Evolutionary conservation across 2,888 invertebrate species (phyloP).

Genomic region (Lymantria dispar): DNA sequence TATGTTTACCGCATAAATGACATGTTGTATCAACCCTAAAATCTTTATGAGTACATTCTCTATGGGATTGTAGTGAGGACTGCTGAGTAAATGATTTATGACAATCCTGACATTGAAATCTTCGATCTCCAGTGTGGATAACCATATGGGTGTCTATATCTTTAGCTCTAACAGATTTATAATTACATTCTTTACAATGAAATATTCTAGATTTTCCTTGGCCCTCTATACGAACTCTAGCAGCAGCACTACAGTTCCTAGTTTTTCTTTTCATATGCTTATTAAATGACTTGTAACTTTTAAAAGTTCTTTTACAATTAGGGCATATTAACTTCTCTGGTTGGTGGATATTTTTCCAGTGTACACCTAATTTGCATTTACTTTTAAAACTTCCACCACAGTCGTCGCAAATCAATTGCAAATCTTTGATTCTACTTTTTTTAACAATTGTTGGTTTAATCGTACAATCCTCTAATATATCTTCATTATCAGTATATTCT

Average conservation of each 20-base stretch:
- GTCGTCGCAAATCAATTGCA: slow-evolving; percentile 33
- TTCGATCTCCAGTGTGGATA: slow-evolving; percentile 57
- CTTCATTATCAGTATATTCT: background rate
- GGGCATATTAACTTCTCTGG: slow-evolving; percentile 33
- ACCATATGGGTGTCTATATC: slow-evolving; percentile 51
- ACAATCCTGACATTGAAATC: slow-evolving; percentile 54
- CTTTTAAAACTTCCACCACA: slow-evolving; percentile 42
- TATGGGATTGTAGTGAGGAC: slow-evolving; percentile 52
- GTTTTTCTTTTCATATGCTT: slow-evolving; percentile 37
- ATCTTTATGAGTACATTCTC: slow-evolving; percentile 50
- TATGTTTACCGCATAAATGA: slow-evolving; percentile 57
- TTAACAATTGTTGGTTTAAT: background rate
- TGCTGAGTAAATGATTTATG: slow-evolving; percentile 50
- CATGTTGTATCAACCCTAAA: slow-evolving; percentile 52
- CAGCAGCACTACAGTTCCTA: slow-evolving; percentile 35
- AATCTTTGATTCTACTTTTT: slow-evolving; percentile 15
- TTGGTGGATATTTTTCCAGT: slow-evolving; percentile 44
- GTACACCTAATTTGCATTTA: slow-evolving; percentile 47
- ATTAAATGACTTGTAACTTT: slow-evolving; percentile 44
- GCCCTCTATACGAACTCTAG: slow-evolving; percentile 46
- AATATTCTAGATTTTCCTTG: slow-evolving; percentile 42
- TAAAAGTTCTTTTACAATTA: slow-evolving; percentile 44
- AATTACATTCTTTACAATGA: slow-evolving; percentile 49
- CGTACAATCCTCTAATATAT: background rate
- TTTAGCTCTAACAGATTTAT: slow-evolving; percentile 47